Base-by-base conservation (phyloP, 2,888 invertebrate genomes). In the Deilephila elpenor region DNA sequence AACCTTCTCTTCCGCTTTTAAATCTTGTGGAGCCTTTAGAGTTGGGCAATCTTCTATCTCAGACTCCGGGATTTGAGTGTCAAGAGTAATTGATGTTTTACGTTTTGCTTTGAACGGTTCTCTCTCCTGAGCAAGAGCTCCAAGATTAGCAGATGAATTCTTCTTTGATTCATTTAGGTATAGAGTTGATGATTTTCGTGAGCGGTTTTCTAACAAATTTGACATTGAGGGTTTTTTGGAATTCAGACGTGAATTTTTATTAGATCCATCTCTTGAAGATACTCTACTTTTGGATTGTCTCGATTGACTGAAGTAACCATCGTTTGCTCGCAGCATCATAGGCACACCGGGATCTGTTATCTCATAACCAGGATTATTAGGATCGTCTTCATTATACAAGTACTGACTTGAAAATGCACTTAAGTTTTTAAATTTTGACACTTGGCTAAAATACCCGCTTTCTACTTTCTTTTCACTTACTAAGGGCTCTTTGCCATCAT, bases 331-430 rank as follows among this genome's bases (percentile, higher is more conserved):
- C 34, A 96, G 84, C 95, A 97, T 95, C 96, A 96, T 97, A 0
- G 96, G 96, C 7, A 96, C 94, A 71, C 96, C 96, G 0, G 96
- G 96, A 76, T 96, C 96, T 3, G 95, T 96, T 34, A 96, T 96
- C 88, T 96, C 96, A 81, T 96, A 96, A 44, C 96, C 96, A 0
- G 96, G 90, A 70, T 95, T 95, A 7, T 95, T 89, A 17, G 95
- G 95, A 71, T 96, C 96, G 80, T 96, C 96, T 83, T 96, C 96
- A 80, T 96, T 96, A 77, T 95, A 95, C 67, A 96, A 88, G 86
- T 96, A 96, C 83, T 96, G 96, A 84, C 96, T 96, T 72, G 96
- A 96, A 84, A 95, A 94, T 14, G 93, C 86, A 78, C 93, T 90
- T 75, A 93, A 75, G 76, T 92, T 93, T 83, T 93, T 95, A n/a